phyloP scores from a whole-genome alignment of 2,113 vertebrate species.

The Grammomys surdaster region DNA sequence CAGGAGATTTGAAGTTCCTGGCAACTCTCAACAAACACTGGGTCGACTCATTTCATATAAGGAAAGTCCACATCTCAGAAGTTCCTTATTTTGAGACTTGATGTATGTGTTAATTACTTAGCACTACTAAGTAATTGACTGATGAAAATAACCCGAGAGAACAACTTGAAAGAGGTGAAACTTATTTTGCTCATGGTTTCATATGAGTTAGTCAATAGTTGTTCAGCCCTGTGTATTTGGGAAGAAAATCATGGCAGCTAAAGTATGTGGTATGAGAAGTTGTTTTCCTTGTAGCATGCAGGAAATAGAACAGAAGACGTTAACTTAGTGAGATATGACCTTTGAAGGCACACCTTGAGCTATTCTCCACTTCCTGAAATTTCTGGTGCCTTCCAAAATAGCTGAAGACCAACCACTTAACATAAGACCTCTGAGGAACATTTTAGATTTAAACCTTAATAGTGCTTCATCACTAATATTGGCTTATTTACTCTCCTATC shows the following conservation, averaged over 20 bases:
- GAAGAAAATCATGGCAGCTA: neutral
- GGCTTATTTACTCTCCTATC: neutral
- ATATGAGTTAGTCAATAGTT: neutral
- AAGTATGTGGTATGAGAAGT: neutral
- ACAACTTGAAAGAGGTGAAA: neutral
- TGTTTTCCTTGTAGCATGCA: neutral
- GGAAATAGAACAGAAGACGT: neutral
- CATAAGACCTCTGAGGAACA: neutral
- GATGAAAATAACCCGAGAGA: neutral
- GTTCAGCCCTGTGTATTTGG: neutral
- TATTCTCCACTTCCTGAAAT: neutral
- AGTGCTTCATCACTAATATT: too few relatives aligned
- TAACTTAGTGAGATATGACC: neutral
- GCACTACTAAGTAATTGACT: neutral
- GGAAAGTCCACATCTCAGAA: neutral
- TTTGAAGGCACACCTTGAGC: neutral
- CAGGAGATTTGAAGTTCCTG: neutral
- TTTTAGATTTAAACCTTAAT: neutral
- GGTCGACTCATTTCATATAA: neutral
- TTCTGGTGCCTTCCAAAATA: neutral
- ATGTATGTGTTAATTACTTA: neutral
- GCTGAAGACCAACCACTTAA: neutral
- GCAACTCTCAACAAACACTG: too few relatives aligned
- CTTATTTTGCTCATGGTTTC: neutral
- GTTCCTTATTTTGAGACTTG: neutral